These are phyloP conservation scores for Pocillopora meandrina DNA, from an alignment of 92 coral and sea anemone species.

Conservation along the genomic window DNA sequence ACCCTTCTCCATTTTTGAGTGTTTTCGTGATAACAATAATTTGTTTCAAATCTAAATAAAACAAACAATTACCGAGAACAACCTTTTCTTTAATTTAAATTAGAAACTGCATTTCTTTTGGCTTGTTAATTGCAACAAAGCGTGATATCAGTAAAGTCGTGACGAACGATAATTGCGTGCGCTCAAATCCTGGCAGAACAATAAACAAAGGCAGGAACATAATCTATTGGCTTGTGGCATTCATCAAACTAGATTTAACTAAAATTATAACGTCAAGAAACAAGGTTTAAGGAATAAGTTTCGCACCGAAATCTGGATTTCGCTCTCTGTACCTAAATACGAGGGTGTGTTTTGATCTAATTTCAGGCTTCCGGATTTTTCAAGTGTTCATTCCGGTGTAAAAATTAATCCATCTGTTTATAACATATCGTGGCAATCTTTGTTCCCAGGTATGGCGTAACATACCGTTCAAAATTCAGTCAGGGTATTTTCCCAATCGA, in stretches of 20 bases:
- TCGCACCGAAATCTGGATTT: neutral
- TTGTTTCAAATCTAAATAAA: neutral
- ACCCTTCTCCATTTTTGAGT: neutral
- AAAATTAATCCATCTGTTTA: too few relatives aligned
- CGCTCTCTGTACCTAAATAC: too few relatives aligned
- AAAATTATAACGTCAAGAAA: neutral
- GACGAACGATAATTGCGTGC: too few relatives aligned
- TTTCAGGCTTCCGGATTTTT: too few relatives aligned
- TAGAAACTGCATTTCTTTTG: neutral
- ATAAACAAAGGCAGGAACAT: neutral
- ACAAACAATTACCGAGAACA: neutral
- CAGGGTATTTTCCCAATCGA: too few relatives aligned
- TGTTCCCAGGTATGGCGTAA: too few relatives aligned
- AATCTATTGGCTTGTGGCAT: neutral
- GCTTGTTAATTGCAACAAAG: neutral
- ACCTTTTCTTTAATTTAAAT: neutral
- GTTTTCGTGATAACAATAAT: neutral
- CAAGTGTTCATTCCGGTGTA: too few relatives aligned
- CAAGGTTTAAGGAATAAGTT: neutral
- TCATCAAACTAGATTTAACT: neutral
- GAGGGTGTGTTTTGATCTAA: too few relatives aligned
- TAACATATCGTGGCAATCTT: too few relatives aligned
- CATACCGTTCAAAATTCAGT: too few relatives aligned
- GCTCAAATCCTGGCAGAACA: neutral
- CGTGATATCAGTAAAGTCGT: neutral